These are phyloP conservation scores for Phyto melanocephala DNA, from an alignment of 2,888 invertebrate genomes.

Conservation along the genomic window DNA sequence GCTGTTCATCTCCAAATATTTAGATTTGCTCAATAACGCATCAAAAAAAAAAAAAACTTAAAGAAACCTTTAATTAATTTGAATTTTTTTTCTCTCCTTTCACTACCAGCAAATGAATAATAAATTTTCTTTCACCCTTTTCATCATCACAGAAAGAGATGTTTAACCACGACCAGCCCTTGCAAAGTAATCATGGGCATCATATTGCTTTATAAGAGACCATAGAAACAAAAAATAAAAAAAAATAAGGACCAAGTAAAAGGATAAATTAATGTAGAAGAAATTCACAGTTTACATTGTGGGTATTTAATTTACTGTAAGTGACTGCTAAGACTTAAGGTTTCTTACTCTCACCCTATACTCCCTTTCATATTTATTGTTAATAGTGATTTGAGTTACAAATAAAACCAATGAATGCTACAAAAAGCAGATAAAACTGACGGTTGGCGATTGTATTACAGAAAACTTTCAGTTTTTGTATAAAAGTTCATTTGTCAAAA, in stretches of 20 bases:
- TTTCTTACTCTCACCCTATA: not conserved
- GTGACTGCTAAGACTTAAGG: not conserved
- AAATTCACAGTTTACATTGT: not conserved
- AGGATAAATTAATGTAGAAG: not conserved
- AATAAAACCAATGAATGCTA: not conserved
- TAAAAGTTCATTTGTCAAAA: slow-evolving; percentile 23
- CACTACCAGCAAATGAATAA: not conserved
- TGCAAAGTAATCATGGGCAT: not conserved
- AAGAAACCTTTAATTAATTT: not conserved
- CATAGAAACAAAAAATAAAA: not conserved
- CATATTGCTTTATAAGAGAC: not conserved
- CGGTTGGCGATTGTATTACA: not conserved
- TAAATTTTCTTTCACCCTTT: not conserved
- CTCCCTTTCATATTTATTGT: slow-evolving; percentile 8
- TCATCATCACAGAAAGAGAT: not conserved
- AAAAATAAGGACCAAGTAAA: not conserved
- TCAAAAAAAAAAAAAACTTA: not conserved
- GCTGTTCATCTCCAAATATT: not conserved
- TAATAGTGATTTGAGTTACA: slow-evolving; percentile 9
- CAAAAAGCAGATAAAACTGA: not conserved
- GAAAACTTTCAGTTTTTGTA: slow-evolving; percentile 1
- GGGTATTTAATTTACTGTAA: not conserved
- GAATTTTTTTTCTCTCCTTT: not conserved
- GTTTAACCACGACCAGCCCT: not conserved
- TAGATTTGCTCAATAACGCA: not conserved